Evolutionary conservation across 2,888 invertebrate species (phyloP), one percentile per base, ranked within the genome.

Genomic region (Pandemis cinnamomeana): DNA sequence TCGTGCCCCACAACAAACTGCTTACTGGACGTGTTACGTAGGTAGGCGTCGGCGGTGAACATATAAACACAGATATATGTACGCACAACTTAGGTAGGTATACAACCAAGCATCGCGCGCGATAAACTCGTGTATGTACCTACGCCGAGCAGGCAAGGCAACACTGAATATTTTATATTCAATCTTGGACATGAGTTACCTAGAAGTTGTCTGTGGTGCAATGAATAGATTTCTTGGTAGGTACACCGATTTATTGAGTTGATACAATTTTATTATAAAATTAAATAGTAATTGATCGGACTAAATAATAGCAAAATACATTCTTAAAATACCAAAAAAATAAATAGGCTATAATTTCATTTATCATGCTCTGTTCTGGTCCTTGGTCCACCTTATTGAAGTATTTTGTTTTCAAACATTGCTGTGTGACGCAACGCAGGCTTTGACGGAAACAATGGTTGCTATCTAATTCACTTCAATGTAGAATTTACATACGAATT

Each of bases 1-100:
- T 91, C 92, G 91, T 93, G 93, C 91, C 90, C 88, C 91, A 93
- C 91, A 93, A 93, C 92, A 93, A 93, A 93, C 92, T 92, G 93
- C 92, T 92, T 92, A 92, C 91, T 92, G 92, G 91, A 92, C 91
- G 90, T 90, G 91, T 92, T 93, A 92, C 89, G 92, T 92, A 91
- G 91, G 91, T 67, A 74, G 71, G 70, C 74, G 74, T 71, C 91
- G 91, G 89, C 88, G 89, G 87, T 87, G 86, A 89, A 89, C 87
- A 89, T 88, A 87, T 88, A 89, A 87, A 89, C 86, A 88, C 82
- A 87, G 82, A 87, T 79, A 80, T 73, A 76, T 76, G 73, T 78
- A 79, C 71, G 76, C 77, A 80, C 67, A 86, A 82, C 79, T 81
- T 80, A 71, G 48, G 64, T 67, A 77, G 69, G 67, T 73, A 72